A percentile compares a stretch with the other conserved stretches of the same genome.
Conservation (phyloP, 2,797 vertebrate species). For the Selene dorsalis region DNA sequence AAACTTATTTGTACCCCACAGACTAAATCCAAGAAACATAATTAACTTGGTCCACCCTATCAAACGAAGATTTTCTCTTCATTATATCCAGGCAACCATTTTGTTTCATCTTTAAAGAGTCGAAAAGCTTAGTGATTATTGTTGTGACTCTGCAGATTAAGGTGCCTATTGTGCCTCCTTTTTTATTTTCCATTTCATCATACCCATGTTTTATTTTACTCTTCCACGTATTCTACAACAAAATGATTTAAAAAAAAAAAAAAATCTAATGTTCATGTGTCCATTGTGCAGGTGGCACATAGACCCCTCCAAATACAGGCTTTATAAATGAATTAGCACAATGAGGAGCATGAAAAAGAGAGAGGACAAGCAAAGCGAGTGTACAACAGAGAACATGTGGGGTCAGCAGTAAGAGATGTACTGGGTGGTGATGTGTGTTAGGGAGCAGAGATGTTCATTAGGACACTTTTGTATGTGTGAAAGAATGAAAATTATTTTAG, state of each 20-base stretch:
- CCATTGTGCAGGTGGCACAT: constrained; percentile 23
- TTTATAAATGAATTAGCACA: constrained; percentile 15
- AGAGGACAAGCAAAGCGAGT: constrained; percentile 1
- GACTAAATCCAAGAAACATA: constrained; percentile 53
- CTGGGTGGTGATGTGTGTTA: constrained; percentile 32
- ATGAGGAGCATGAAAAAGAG: constrained; percentile 17
- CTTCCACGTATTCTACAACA: neutral
- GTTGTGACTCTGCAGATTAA: constrained; percentile 34
- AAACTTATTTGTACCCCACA: constrained; percentile 43
- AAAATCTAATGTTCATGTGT: neutral
- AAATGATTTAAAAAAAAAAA: neutral
- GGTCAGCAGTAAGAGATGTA: constrained; percentile 42
- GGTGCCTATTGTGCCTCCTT: constrained; percentile 11
- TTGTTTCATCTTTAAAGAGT: constrained; percentile 45
- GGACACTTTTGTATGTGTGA: constrained; percentile 34
- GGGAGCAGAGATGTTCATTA: constrained; percentile 50
- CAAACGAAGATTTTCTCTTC: constrained; percentile 42
- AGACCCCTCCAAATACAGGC: neutral
- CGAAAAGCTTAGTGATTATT: constrained; percentile 20
- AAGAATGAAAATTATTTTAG: constrained; percentile 62
- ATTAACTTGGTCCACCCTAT: constrained; percentile 59
- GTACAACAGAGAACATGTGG: neutral
- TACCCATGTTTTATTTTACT: constrained; percentile 13
- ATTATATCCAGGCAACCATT: constrained; percentile 21
- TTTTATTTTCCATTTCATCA: constrained; percentile 24